These are phyloP conservation scores for Colletes latitarsis DNA, from an alignment of 1,140 invertebrate species.

Conservation along the genomic window DNA sequence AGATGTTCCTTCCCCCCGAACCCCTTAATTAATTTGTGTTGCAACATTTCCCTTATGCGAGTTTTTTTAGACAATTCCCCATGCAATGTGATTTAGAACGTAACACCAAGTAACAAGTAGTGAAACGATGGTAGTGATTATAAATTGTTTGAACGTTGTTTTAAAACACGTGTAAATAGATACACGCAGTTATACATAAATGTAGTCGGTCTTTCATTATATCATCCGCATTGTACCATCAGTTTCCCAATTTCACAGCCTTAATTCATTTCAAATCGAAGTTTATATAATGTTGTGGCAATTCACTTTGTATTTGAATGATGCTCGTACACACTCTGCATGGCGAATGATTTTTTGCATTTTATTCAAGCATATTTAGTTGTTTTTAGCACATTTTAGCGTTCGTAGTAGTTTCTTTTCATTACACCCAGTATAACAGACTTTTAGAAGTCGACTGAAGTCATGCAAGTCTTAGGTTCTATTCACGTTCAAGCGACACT, in stretches of 20 bases:
- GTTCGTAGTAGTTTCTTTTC: not conserved
- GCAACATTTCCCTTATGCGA: not conserved
- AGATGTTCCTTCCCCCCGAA: not conserved
- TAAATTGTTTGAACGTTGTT: not conserved
- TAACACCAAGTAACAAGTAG: slow-evolving; percentile 14
- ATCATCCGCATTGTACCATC: slow-evolving; percentile 13
- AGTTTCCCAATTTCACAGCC: slow-evolving; percentile 7
- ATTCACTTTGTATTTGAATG: slow-evolving; percentile 36
- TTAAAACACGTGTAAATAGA: not conserved
- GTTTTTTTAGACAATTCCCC: not conserved
- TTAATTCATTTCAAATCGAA: slow-evolving; percentile 1
- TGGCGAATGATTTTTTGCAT: slow-evolving; percentile 42
- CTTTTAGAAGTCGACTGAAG: not conserved
- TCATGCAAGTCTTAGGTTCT: not conserved
- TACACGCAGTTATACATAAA: not conserved
- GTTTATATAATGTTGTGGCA: slow-evolving; percentile 22
- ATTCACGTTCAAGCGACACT: not conserved
- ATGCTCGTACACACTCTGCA: slow-evolving; percentile 34
- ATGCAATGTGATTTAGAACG: slow-evolving; percentile 7
- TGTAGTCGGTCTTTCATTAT: not conserved
- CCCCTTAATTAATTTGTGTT: slow-evolving; percentile 5
- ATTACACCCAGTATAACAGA: not conserved
- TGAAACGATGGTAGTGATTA: not conserved
- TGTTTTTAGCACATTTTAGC: not conserved
- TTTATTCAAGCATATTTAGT: slow-evolving; percentile 10